phyloP scores from a whole-genome alignment of 2,888 invertebrate species.

The Melipona beecheii region DNA sequence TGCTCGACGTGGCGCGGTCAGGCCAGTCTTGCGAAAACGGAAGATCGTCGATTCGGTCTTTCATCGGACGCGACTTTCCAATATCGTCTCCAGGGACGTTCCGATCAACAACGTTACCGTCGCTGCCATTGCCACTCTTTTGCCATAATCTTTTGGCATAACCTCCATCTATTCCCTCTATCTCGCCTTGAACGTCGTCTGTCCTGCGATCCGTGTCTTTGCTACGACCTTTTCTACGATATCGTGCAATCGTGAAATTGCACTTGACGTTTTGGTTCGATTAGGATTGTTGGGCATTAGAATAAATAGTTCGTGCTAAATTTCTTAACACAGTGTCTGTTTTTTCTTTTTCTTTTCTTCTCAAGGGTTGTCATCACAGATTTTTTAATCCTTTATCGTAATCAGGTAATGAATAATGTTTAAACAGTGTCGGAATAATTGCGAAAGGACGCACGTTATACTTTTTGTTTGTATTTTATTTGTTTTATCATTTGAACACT shows the following conservation, averaged over 20 bases:
- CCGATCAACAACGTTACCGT: slow-evolving; percentile 47
- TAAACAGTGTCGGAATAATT: no score
- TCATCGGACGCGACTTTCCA: slow-evolving; percentile 71
- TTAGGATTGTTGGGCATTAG: no score
- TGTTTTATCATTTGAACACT: no score
- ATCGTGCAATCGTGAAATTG: not conserved
- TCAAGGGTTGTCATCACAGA: no score
- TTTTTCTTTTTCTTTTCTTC: no score
- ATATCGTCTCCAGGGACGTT: slow-evolving; percentile 43
- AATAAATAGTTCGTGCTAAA: no score
- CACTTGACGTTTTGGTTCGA: not conserved
- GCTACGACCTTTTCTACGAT: not conserved
- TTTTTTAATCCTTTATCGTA: no score
- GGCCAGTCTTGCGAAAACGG: slow-evolving; percentile 74
- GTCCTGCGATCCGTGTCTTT: not conserved
- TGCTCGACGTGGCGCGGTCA: slow-evolving; percentile 78
- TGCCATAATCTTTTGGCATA: slow-evolving; percentile 8
- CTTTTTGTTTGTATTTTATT: no score
- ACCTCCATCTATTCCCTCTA: not conserved
- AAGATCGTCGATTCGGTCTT: slow-evolving; percentile 77
- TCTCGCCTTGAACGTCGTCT: not conserved
- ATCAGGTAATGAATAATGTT: no score
- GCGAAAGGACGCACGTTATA: no score
- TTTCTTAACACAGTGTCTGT: no score
- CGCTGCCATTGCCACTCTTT: slow-evolving; percentile 43